Percentiles rank a stretch among this genome's conserved stretches.
Evolutionary conservation across 2,888 invertebrate species (phyloP).

Genomic region (Apocheima hispidaria): DNA sequence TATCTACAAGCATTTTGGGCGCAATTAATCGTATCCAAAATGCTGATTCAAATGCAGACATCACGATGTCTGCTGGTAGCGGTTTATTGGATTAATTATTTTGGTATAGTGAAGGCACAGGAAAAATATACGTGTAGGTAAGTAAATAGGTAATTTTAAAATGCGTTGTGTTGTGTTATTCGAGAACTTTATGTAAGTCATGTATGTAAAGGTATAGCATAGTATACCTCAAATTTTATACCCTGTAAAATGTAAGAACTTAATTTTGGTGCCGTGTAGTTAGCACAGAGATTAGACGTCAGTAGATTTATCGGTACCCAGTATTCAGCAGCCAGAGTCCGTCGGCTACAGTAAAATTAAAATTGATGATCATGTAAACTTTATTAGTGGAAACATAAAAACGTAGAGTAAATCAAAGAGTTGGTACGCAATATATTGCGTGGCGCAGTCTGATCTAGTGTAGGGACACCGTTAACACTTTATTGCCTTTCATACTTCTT

Average conservation of each 20-base stretch:
- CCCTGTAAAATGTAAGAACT: slow-evolving; percentile 25
- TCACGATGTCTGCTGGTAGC: no score
- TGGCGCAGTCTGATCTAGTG: slow-evolving; percentile 62
- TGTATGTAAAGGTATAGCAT: background rate
- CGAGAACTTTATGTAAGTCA: background rate
- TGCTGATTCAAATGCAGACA: no score
- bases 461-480: slow-evolving; percentile 73
- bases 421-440: slow-evolving; percentile 54
- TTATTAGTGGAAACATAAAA: slow-evolving; percentile 79
- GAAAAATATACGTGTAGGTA: no score
- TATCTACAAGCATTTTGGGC: no score
- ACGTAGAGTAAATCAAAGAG: slow-evolving; percentile 75
- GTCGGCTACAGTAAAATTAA: slow-evolving; percentile 73
- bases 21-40: no score
- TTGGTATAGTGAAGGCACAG: no score
- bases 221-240: slow-evolving; percentile 8
- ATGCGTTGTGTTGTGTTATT: background rate
- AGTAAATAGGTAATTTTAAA: no score
- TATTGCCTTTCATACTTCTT: slow-evolving; percentile 77
- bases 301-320: slow-evolving; percentile 71
- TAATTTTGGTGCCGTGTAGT: slow-evolving; percentile 42
- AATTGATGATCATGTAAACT: slow-evolving; percentile 82
- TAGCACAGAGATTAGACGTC: slow-evolving; percentile 56
- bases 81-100: no score
- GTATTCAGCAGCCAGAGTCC: slow-evolving; percentile 63